phyloP scores from a whole-genome alignment of 2,888 invertebrate genomes.

The Gymnoscelis rufifasciata region DNA sequence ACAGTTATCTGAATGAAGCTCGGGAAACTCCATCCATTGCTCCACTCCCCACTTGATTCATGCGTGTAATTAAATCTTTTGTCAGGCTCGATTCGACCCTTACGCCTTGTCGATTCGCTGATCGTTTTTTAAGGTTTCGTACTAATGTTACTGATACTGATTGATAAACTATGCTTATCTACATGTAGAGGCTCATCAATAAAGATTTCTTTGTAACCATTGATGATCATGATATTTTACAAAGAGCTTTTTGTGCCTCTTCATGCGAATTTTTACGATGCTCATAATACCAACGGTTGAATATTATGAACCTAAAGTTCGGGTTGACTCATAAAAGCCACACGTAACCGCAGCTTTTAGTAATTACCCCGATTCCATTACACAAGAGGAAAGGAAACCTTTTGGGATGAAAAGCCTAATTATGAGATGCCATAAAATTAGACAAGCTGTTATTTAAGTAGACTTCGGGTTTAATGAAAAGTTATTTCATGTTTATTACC shows the following conservation, averaged over 20 bases:
- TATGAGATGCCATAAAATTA: constrained; percentile 33
- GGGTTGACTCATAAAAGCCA: constrained; percentile 4
- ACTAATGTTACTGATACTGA: constrained; percentile 33
- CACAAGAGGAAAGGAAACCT: constrained; percentile 12
- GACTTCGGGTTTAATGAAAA: constrained; percentile 40
- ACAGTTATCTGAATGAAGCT: constrained; percentile 48
- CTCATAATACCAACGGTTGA: not conserved
- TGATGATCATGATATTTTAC: not conserved
- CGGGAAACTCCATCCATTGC: constrained; percentile 34
- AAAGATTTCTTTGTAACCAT: constrained; percentile 42
- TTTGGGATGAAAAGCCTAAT: constrained; percentile 18
- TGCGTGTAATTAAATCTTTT: constrained; percentile 79
- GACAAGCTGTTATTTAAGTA: constrained; percentile 32
- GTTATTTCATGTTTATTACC: constrained; percentile 50
- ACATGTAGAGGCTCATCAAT: constrained; percentile 53
- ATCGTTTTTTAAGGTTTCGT: constrained; percentile 29
- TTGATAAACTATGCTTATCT: constrained; percentile 40
- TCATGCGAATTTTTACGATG: not conserved
- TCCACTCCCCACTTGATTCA: constrained; percentile 62
- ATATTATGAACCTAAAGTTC: constrained; percentile 1
- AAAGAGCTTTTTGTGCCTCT: not conserved
- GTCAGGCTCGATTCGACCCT: constrained; percentile 52
- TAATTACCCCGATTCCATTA: constrained; percentile 16
- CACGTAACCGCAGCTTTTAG: constrained; percentile 14
- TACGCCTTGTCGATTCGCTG: constrained; percentile 37